These are phyloP conservation scores for Aethes cnicana DNA, from an alignment of 2,888 invertebrate species.

Conservation along the genomic window DNA sequence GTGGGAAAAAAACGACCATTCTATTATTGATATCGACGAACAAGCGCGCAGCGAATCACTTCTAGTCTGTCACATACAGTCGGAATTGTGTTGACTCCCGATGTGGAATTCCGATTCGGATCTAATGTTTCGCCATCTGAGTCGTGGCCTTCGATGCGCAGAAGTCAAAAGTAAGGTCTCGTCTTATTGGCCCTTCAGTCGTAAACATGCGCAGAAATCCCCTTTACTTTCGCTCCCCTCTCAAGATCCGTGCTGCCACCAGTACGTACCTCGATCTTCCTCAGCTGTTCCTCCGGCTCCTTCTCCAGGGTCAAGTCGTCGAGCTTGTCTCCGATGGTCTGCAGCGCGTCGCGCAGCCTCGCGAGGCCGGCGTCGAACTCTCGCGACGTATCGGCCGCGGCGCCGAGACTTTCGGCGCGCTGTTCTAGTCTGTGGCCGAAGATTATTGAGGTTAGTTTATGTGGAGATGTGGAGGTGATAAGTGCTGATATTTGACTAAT, in stretches of 20 bases:
- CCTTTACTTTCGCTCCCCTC: no score
- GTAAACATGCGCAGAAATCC: no score
- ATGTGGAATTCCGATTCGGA: no score
- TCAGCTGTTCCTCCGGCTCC: conserved; percentile 92
- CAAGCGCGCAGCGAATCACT: no score
- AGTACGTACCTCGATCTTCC: conserved; percentile 88
- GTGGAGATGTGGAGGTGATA: conserved; percentile 41
- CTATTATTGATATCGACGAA: neutral
- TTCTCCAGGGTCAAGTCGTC: conserved; percentile 91
- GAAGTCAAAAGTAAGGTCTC: no score
- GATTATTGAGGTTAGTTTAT: no score
- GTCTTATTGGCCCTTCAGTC: no score
- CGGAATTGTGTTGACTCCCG: no score
- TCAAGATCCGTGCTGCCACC: no score
- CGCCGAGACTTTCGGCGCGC: conserved; percentile 93
- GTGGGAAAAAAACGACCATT: neutral
- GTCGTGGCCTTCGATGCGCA: no score
- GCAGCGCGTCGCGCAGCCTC: conserved; percentile 92
- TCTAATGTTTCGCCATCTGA: no score
- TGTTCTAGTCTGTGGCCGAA: conserved; percentile 94
- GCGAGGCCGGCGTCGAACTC: conserved; percentile 95
- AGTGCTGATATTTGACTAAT: neutral
- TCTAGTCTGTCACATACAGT: no score
- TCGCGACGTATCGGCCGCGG: conserved; percentile 95
- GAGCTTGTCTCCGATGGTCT: conserved; percentile 92